Conservation (phyloP, 1,140 invertebrate genomes). For the Rhizoglyphus robini region DNA sequence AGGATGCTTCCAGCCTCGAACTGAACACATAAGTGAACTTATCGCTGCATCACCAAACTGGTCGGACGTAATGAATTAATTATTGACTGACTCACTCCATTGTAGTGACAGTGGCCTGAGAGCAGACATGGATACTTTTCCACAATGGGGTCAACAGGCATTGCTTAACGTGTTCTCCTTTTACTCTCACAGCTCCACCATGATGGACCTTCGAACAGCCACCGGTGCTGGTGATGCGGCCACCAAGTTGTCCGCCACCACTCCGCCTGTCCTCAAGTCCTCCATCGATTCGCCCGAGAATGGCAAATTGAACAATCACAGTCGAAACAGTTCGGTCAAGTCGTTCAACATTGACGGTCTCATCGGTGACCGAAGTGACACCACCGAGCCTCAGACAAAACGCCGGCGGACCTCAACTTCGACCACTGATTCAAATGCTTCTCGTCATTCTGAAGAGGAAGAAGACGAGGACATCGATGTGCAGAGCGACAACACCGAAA, state of each 20-base stretch:
- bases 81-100: too few relatives aligned
- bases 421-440: not conserved
- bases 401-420: not conserved
- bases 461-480: constrained; percentile 3
- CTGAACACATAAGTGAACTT: too few relatives aligned
- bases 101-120: too few relatives aligned
- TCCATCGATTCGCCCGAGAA: not conserved
- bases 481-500: constrained; percentile 4
- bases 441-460: not conserved
- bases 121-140: too few relatives aligned
- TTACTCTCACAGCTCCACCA: not conserved
- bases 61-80: too few relatives aligned
- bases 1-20: too few relatives aligned
- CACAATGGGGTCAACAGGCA: too few relatives aligned
- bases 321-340: not conserved
- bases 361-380: not conserved
- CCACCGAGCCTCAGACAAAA: not conserved
- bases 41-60: too few relatives aligned
- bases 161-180: too few relatives aligned
- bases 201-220: constrained; percentile 13
- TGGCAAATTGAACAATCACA: not conserved
- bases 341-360: constrained; percentile 9
- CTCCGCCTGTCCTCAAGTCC: too few relatives aligned
- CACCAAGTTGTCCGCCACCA: not conserved
- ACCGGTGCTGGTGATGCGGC: not conserved